Evolutionary conservation across 1,140 invertebrate species (phyloP).

Genomic region (Halesus radiatus): DNA sequence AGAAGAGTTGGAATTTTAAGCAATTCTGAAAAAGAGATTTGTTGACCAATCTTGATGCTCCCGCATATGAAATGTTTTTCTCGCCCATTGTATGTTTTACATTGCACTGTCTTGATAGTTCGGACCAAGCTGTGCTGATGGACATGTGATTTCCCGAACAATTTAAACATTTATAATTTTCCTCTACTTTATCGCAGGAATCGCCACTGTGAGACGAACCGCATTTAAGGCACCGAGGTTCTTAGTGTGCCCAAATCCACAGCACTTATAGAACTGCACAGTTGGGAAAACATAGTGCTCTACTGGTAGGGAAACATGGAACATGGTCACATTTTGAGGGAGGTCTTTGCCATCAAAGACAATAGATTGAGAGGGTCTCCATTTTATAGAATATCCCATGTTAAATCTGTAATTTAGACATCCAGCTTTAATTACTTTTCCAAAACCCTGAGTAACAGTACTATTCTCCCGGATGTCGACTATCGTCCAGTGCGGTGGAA

Average conservation of each 20-base stretch:
- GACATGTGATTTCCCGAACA: not conserved
- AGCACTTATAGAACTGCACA: conserved; percentile 53
- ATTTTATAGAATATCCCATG: not conserved
- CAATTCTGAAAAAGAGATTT: not conserved
- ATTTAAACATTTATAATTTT: conserved; percentile 8
- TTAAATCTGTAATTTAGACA: no score
- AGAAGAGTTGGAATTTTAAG: not conserved
- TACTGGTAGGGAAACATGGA: conserved; percentile 7
- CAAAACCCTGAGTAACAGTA: no score
- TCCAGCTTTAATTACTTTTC: not conserved
- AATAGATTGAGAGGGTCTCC: not conserved
- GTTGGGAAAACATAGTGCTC: conserved; percentile 40
- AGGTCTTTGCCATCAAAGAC: not conserved
- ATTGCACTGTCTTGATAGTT: not conserved
- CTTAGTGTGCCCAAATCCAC: conserved; percentile 46
- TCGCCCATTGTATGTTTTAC: conserved; percentile 25
- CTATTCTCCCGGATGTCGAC: no score
- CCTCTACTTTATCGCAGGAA: not conserved
- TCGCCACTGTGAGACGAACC: no score
- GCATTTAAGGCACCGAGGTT: not conserved
- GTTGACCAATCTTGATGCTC: not conserved
- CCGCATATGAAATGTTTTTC: conserved; percentile 4
- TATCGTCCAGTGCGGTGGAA: no score
- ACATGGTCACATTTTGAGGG: no score
- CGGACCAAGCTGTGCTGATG: not conserved